These are phyloP conservation scores for Channallabes apus DNA, from an alignment of 2,797 vertebrate genomes.

Conservation along the genomic window DNA sequence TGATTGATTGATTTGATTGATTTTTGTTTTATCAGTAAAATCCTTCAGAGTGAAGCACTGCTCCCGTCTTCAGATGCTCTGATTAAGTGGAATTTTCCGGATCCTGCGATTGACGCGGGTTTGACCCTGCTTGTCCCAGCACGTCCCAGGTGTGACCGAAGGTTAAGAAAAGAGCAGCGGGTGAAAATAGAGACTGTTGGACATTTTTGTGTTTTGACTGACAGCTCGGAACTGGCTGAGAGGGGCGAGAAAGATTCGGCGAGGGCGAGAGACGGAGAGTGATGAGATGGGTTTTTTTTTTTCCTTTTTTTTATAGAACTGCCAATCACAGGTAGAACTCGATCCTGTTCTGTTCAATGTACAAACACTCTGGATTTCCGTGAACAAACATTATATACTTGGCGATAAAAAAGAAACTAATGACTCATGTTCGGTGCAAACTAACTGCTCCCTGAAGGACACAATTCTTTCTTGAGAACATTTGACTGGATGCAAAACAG, in stretches of 20 bases:
- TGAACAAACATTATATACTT: not conserved
- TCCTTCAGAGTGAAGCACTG: no score
- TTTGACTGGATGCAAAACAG: not conserved
- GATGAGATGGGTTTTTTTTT: not conserved
- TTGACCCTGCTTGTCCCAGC: not conserved
- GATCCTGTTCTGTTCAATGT: not conserved
- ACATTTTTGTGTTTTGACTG: slow-evolving; percentile 47
- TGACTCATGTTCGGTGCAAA: not conserved
- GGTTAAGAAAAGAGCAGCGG: slow-evolving; percentile 29
- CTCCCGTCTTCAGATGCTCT: not conserved
- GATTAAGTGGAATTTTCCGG: not conserved
- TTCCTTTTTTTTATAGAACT: not conserved
- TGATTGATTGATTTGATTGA: no score
- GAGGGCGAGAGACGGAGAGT: not conserved
- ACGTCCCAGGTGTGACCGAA: not conserved
- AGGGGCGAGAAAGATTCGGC: not conserved
- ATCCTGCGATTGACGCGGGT: not conserved
- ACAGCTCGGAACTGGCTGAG: slow-evolving; percentile 5
- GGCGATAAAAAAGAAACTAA: no score
- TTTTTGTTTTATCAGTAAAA: not conserved
- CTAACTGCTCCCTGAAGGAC: not conserved
- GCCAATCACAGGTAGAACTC: not conserved
- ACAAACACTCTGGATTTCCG: not conserved
- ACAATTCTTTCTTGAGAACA: not conserved
- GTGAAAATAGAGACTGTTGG: slow-evolving; percentile 48